Conservation (phyloP, 1,140 invertebrate species). For the Cecropterus lyciades region DNA sequence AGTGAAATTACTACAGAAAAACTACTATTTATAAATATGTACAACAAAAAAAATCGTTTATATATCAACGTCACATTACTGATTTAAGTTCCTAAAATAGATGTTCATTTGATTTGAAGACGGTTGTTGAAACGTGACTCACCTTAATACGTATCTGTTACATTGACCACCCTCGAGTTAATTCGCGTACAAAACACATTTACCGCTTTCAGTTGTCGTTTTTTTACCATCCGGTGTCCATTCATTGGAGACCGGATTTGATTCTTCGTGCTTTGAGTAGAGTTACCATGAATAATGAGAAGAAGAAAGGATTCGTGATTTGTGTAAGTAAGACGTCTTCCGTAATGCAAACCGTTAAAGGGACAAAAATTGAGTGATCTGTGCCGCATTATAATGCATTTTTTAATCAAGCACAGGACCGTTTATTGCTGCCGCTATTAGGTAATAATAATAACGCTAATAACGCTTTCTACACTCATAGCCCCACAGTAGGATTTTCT, state of each 20-base stretch:
- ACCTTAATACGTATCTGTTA: slow-evolving; percentile 35
- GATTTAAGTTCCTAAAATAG: neutral
- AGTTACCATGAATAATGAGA: neutral
- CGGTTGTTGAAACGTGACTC: slow-evolving; percentile 27
- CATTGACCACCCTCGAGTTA: slow-evolving; percentile 40
- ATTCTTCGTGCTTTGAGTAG: slow-evolving; percentile 22
- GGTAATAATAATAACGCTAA: too few species aligned
- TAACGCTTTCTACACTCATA: too few species aligned
- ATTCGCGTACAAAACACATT: slow-evolving; percentile 42
- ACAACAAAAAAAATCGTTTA: neutral
- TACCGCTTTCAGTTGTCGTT: slow-evolving; percentile 35
- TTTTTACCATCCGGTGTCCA: slow-evolving; percentile 42
- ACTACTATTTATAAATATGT: neutral
- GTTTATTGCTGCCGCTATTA: too few species aligned
- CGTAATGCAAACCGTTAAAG: too few species aligned
- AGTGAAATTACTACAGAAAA: too few species aligned
- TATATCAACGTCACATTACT: neutral
- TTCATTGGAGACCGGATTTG: slow-evolving; percentile 36
- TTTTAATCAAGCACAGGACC: too few species aligned
- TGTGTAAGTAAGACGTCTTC: too few species aligned
- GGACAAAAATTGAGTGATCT: too few species aligned
- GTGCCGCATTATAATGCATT: too few species aligned
- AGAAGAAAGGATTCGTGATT: neutral
- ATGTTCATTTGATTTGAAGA: slow-evolving; percentile 17
- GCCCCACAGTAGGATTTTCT: too few species aligned